Percentiles rank a stretch among this genome's conserved stretches.
Evolutionary conservation across 30 jellyfish, hydroid and myxozoan genomes (phyloP).

Genomic region (Chrysaora quinquecirrha): DNA sequence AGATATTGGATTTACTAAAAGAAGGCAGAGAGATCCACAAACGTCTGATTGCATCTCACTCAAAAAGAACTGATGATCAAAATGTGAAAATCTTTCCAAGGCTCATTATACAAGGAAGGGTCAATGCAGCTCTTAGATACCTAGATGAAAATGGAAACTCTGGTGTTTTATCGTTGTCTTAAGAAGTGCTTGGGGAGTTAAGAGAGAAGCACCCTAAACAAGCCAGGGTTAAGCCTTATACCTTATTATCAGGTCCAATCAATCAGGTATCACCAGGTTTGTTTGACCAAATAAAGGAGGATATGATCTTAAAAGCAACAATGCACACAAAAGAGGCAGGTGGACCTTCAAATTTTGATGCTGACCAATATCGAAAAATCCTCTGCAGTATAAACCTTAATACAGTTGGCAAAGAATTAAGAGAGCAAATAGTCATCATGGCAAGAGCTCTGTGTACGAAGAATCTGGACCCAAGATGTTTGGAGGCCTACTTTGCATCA

Average conservation of each 20-base stretch:
- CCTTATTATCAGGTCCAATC: not conserved
- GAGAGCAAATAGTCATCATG: constrained; percentile 22
- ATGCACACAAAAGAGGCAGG: constrained; percentile 10
- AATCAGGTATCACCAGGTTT: not conserved
- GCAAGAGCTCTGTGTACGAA: not conserved
- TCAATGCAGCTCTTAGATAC: not conserved
- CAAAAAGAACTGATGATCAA: not conserved
- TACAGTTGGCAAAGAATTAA: constrained; percentile 17
- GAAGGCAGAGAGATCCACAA: not conserved
- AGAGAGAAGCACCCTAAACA: constrained; percentile 4
- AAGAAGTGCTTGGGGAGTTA: not conserved
- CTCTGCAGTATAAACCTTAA: constrained; percentile 3
- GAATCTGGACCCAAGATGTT: constrained; percentile 3
- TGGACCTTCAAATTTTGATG: constrained; percentile 20
- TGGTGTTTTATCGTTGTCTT: not conserved
- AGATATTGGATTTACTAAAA: not conserved
- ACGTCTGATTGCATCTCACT: not conserved
- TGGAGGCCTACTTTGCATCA: not conserved
- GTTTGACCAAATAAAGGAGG: constrained; percentile 5
- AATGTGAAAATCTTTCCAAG: not conserved
- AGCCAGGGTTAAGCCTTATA: not conserved
- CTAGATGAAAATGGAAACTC: not conserved
- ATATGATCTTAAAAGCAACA: constrained; percentile 4
- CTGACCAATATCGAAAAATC: constrained; percentile 12
- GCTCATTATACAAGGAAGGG: not conserved